A percentile compares a stretch with the other conserved stretches of the same genome.
Evolutionary conservation across 2,797 vertebrate species (phyloP).

Genomic region (Propithecus perrieri): DNA sequence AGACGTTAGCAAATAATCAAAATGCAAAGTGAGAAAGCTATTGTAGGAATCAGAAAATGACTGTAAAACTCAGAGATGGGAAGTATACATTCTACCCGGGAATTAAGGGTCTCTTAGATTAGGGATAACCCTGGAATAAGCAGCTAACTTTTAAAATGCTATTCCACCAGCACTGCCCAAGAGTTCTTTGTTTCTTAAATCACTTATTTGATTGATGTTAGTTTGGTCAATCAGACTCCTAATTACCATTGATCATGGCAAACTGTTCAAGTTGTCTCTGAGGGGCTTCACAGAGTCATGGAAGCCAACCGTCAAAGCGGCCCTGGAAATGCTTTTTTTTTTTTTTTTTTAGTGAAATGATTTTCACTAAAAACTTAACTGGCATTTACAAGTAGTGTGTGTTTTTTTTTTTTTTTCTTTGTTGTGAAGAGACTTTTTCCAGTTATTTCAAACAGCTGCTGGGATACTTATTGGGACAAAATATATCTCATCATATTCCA

Average conservation of each 20-base stretch:
- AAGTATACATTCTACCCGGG: neutral
- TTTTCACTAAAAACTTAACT: too few species aligned
- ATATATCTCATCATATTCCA: neutral
- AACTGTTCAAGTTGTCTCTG: neutral
- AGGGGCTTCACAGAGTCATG: neutral
- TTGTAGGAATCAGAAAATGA: neutral
- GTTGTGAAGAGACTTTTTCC: neutral
- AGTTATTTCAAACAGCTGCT: neutral
- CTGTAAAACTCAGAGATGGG: neutral
- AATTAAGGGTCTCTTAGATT: neutral
- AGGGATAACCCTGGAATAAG: neutral
- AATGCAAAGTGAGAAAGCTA: neutral
- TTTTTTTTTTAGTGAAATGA: too few species aligned
- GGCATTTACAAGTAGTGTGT: too few species aligned
- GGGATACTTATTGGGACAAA: neutral
- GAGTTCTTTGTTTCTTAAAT: conserved; percentile 19
- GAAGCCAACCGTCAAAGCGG: neutral
- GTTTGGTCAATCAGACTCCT: conserved; percentile 18
- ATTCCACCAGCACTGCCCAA: neutral
- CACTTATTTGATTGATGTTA: conserved; percentile 18
- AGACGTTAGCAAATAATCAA: neutral
- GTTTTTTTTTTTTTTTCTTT: too few species aligned
- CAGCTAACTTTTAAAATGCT: neutral
- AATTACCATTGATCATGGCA: conserved; percentile 38
- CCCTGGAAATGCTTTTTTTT: neutral